Percentiles rank a stretch among this genome's conserved stretches.
These are phyloP conservation scores for Penaeus indicus DNA, from an alignment of 1,140 invertebrate species.

Conservation along the genomic window DNA sequence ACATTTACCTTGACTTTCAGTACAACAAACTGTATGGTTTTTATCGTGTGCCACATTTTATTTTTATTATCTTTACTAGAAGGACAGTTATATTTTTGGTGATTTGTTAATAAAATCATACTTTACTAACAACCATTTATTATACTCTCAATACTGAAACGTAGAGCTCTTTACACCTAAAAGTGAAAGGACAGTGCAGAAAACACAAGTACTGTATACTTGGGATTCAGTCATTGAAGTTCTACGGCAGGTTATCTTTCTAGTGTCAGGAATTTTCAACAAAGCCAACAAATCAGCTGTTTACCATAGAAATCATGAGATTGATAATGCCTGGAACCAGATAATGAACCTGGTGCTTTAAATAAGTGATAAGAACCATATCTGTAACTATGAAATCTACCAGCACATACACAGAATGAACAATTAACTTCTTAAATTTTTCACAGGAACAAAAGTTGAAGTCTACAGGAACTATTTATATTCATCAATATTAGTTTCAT, in stretches of 20 bases:
- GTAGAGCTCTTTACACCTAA: constrained; percentile 52
- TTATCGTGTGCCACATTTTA: too few species aligned
- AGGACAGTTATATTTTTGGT: background rate
- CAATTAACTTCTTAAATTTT: constrained; percentile 27
- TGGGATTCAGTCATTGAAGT: too few species aligned
- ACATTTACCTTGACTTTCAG: too few species aligned
- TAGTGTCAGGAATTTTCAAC: constrained; percentile 2
- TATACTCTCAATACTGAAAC: constrained; percentile 46
- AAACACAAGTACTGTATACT: background rate
- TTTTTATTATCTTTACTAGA: background rate
- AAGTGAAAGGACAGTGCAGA: constrained; percentile 48
- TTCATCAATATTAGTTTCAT: constrained; percentile 37
- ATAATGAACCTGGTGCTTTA: background rate
- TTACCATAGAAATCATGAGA: background rate
- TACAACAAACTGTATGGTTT: too few species aligned
- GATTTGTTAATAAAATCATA: background rate
- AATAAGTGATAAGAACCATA: background rate
- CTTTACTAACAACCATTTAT: constrained; percentile 48
- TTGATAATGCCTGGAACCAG: constrained; percentile 7
- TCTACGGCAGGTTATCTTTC: constrained; percentile 28
- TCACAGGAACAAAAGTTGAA: constrained; percentile 33
- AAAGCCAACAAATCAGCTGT: background rate
- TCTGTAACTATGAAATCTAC: constrained; percentile 42
- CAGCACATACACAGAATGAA: constrained; percentile 41
- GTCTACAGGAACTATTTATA: constrained; percentile 41